These are phyloP conservation scores for Sinohyriopsis cumingii DNA, from an alignment of 2,888 invertebrate species.

Conservation along the genomic window DNA sequence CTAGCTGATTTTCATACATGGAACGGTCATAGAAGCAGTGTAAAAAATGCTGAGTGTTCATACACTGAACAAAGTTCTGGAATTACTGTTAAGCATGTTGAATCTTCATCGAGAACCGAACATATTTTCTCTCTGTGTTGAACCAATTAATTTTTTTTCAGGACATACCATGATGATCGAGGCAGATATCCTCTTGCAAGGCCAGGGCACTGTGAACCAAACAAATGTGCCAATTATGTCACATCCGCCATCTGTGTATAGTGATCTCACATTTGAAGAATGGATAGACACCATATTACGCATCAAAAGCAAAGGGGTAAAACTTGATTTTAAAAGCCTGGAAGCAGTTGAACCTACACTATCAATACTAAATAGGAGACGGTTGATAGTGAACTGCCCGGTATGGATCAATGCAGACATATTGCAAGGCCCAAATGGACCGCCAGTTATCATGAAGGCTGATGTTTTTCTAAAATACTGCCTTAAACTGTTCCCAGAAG, in stretches of 20 bases:
- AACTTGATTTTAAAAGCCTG: slow-evolving; percentile 88
- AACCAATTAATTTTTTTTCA: neutral
- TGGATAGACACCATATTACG: slow-evolving; percentile 80
- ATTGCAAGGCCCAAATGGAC: slow-evolving; percentile 81
- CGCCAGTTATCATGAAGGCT: slow-evolving; percentile 78
- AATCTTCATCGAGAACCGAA: neutral
- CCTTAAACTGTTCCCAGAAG: slow-evolving; percentile 74
- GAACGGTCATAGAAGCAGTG: no score
- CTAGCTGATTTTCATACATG: no score
- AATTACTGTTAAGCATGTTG: neutral
- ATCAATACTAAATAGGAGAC: slow-evolving; percentile 41
- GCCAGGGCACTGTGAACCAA: slow-evolving; percentile 71
- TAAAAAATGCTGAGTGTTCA: no score
- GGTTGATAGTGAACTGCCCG: slow-evolving; percentile 72
- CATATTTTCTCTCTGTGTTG: no score
- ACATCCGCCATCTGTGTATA: slow-evolving; percentile 79
- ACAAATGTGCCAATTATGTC: slow-evolving; percentile 79
- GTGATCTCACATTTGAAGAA: slow-evolving; percentile 83
- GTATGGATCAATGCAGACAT: slow-evolving; percentile 93
- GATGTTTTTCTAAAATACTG: slow-evolving; percentile 77
- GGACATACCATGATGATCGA: slow-evolving; percentile 73
- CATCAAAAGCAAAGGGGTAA: slow-evolving; percentile 76
- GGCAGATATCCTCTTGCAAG: slow-evolving; percentile 82
- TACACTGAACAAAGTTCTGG: no score
- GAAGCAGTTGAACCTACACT: slow-evolving; percentile 76